Percentiles rank a stretch among this genome's conserved stretches.
Evolutionary conservation across 2,113 vertebrate genomes (phyloP).

Genomic region (Calidris pygmaea): DNA sequence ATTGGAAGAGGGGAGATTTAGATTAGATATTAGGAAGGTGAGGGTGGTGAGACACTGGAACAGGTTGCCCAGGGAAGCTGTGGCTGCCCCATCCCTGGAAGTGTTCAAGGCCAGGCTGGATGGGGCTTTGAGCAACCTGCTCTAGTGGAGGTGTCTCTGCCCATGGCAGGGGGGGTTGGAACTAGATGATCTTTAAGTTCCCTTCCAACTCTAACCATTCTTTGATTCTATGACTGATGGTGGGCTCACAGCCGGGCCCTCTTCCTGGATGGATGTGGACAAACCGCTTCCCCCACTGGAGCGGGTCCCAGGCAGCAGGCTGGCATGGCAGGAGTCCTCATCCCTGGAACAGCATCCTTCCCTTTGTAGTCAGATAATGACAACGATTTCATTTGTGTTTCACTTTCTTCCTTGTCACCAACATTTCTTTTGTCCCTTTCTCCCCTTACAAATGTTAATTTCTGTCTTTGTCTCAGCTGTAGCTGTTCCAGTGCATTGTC

Average conservation of each 20-base stretch:
- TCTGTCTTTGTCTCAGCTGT: background rate
- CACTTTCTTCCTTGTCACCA: constrained; percentile 45
- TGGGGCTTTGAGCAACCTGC: too few relatives aligned
- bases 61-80: too few relatives aligned
- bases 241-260: background rate
- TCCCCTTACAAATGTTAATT: constrained; percentile 62
- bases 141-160: too few relatives aligned
- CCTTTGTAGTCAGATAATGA: constrained; percentile 12
- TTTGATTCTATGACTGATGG: background rate
- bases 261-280: background rate
- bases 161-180: too few relatives aligned
- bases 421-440: constrained; percentile 43
- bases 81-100: too few relatives aligned
- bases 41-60: too few relatives aligned
- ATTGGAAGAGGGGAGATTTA: too few relatives aligned
- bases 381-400: constrained; percentile 42
- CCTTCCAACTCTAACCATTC: too few relatives aligned
- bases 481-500: constrained; percentile 43
- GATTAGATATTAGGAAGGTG: too few relatives aligned
- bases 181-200: too few relatives aligned
- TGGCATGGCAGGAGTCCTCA: background rate
- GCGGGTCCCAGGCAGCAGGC: background rate
- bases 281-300: background rate
- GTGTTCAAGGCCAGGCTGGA: too few relatives aligned
- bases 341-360: background rate